Conservation (phyloP, 2,113 vertebrate genomes). For the Seriola rivoliana region DNA sequence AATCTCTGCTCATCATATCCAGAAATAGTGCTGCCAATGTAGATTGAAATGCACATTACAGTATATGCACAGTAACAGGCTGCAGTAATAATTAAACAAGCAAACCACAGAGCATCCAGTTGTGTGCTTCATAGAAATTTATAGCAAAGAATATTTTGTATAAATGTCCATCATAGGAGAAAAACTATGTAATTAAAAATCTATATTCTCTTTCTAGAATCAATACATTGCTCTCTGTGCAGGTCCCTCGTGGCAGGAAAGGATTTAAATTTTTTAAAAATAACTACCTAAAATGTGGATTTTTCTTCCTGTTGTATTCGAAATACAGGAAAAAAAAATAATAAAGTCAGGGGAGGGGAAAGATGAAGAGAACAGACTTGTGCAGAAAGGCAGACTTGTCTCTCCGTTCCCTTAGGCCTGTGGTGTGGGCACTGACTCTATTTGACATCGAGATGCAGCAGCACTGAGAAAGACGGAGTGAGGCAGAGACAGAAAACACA, state of each 20-base stretch:
- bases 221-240: background rate
- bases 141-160: background rate
- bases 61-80: slow-evolving; percentile 1
- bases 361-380: slow-evolving; percentile 69
- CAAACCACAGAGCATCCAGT: slow-evolving; percentile 5
- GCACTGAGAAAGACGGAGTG: slow-evolving; percentile 73
- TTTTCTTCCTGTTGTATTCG: slow-evolving; percentile 10
- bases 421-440: slow-evolving; percentile 80
- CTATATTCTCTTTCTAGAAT: background rate
- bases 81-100: slow-evolving; percentile 32
- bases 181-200: background rate
- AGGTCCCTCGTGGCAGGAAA: background rate
- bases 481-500: slow-evolving; percentile 71
- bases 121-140: background rate
- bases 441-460: slow-evolving; percentile 78
- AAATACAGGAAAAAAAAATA: background rate
- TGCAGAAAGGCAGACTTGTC: slow-evolving; percentile 76
- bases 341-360: slow-evolving; percentile 43
- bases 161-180: background rate
- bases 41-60: slow-evolving; percentile 43
- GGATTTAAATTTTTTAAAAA: slow-evolving; percentile 5
- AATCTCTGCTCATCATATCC: slow-evolving; percentile 56
- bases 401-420: slow-evolving; percentile 75
- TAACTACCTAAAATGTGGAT: slow-evolving; percentile 31
- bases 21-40: slow-evolving; percentile 51